Percentiles rank a stretch among this genome's conserved stretches.
Conservation (phyloP, 2,113 vertebrate species). For the Crotalus viridis region DNA sequence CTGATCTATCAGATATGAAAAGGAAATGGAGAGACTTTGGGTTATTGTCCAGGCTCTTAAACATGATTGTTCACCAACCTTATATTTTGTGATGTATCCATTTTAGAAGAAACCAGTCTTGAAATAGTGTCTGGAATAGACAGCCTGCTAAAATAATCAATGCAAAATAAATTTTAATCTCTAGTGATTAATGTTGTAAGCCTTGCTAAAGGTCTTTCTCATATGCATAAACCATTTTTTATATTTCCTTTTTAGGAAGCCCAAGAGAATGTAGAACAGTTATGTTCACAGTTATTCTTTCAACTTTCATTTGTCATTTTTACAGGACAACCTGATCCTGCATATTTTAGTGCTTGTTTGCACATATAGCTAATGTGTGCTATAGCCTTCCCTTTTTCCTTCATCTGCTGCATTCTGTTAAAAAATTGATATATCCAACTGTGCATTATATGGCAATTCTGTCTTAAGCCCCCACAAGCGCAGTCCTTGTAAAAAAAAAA, state of each 20-base stretch:
- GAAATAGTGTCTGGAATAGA: background rate
- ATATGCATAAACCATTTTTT: constrained; percentile 4
- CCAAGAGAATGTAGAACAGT: background rate
- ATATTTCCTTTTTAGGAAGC: constrained; percentile 2
- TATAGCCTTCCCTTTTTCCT: background rate
- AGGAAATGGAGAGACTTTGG: background rate
- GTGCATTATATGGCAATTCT: background rate
- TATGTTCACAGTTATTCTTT: constrained; percentile 1
- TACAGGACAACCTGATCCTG: background rate
- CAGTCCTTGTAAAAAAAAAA: background rate
- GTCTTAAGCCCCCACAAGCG: background rate
- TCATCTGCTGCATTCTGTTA: background rate
- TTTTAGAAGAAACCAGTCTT: background rate
- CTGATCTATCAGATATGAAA: background rate
- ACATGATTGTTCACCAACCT: background rate
- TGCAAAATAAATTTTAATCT: background rate
- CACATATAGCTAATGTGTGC: background rate
- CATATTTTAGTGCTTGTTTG: background rate
- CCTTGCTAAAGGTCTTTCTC: background rate
- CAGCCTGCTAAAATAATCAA: background rate
- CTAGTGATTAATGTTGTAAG: background rate
- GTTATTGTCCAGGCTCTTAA: background rate
- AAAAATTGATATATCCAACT: background rate
- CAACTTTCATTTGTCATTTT: background rate
- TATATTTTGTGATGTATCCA: constrained; percentile 1